Evolutionary conservation across 1,140 invertebrate species (phyloP).

Genomic region (Sipha flava): DNA sequence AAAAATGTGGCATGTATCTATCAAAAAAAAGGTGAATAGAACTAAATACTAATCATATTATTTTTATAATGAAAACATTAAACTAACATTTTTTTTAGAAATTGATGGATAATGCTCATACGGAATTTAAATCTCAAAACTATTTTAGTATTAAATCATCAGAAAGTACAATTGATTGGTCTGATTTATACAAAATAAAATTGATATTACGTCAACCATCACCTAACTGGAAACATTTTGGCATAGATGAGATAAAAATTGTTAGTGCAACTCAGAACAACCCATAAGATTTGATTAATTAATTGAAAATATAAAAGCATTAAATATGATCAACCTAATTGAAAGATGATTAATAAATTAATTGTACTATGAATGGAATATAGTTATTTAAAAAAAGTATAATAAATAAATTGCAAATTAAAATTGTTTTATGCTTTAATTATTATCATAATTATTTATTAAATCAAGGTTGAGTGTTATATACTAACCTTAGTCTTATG

Average conservation of each 20-base stretch:
- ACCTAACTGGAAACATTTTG: not conserved
- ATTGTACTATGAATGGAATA: too few species aligned
- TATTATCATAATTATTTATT: too few species aligned
- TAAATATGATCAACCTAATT: too few species aligned
- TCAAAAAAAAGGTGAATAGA: slow-evolving; percentile 3
- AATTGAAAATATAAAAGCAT: too few species aligned
- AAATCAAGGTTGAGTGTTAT: not conserved
- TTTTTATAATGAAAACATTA: not conserved
- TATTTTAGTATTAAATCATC: not conserved
- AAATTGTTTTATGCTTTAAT: not conserved
- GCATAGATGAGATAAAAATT: not conserved
- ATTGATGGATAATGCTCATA: slow-evolving; percentile 12
- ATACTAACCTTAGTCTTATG: slow-evolving; percentile 16
- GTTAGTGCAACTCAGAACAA: not conserved
- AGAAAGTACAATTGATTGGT: slow-evolving; percentile 11
- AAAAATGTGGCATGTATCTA: not conserved
- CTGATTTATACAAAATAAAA: slow-evolving; percentile 22
- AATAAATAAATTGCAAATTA: not conserved
- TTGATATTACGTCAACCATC: not conserved
- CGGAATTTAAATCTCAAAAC: not conserved
- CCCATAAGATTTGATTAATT: too few species aligned
- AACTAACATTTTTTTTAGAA: not conserved
- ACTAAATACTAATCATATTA: not conserved
- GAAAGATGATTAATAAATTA: too few species aligned
- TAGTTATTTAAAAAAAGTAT: too few species aligned